phyloP scores from a whole-genome alignment of 1,140 invertebrate species.

The Helicoverpa zea region DNA sequence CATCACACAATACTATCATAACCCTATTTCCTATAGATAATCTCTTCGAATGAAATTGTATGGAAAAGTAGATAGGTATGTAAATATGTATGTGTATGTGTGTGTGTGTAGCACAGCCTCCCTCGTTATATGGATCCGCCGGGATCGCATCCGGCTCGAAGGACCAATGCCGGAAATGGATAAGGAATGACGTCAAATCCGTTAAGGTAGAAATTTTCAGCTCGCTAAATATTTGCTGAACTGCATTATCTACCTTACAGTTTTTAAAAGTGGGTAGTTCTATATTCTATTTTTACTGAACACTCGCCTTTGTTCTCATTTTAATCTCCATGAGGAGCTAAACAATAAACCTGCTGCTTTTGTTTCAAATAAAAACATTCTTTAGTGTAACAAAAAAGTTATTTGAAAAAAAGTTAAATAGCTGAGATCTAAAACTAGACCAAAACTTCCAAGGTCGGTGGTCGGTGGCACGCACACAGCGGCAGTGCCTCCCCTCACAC shows the following conservation, averaged over 20 bases:
- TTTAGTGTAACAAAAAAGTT: constrained; percentile 27
- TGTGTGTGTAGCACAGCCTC: constrained; percentile 43
- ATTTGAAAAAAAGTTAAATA: constrained; percentile 23
- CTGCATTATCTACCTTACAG: background rate
- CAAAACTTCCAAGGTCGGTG: constrained; percentile 82
- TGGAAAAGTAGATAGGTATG: constrained; percentile 45
- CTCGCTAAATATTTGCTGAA: background rate
- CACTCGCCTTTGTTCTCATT: constrained; percentile 16
- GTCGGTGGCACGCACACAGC: constrained; percentile 66
- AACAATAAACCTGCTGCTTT: background rate
- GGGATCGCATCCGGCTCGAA: constrained; percentile 72
- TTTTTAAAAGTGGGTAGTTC: constrained; percentile 11
- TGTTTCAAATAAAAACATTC: constrained; percentile 33
- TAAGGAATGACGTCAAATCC: constrained; percentile 65
- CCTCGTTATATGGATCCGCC: constrained; percentile 77
- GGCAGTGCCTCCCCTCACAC: constrained; percentile 66
- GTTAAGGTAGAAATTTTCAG: constrained; percentile 49
- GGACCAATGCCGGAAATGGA: constrained; percentile 70
- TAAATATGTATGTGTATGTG: constrained; percentile 12
- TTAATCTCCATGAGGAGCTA: constrained; percentile 9
- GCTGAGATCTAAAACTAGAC: constrained; percentile 73
- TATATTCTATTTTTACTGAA: constrained; percentile 13
- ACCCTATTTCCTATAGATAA: constrained; percentile 16
- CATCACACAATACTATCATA: background rate
- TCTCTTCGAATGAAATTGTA: constrained; percentile 30